A percentile compares a stretch with the other conserved stretches of the same genome.
Evolutionary conservation across 2,113 vertebrate genomes (phyloP).

Genomic region (Trogon melanurus): DNA sequence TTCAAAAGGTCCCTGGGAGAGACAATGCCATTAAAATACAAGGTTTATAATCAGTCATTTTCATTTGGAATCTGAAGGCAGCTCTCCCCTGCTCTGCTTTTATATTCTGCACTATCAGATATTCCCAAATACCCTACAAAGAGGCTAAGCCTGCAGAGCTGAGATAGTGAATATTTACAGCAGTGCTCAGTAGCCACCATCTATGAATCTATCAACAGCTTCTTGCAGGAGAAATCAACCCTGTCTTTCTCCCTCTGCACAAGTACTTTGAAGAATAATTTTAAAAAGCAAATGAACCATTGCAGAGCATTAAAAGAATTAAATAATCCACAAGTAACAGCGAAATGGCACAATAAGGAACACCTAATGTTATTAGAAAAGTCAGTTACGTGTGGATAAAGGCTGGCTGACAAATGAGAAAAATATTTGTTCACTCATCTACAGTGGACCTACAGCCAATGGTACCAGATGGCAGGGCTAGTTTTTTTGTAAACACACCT

Average conservation of each 20-base stretch:
- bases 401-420: conserved; percentile 17
- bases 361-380: not conserved
- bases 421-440: not conserved
- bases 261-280: conserved; percentile 27
- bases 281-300: conserved; percentile 31
- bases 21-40: not conserved
- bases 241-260: not conserved
- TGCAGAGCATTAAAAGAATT: conserved; percentile 32
- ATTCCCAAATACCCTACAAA: conserved; percentile 36
- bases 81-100: not conserved
- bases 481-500: not conserved
- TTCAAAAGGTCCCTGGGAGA: not conserved
- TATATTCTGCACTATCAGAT: not conserved
- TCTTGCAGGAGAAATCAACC: conserved; percentile 10
- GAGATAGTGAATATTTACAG: conserved; percentile 37
- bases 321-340: conserved; percentile 39
- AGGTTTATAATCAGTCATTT: not conserved
- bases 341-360: conserved; percentile 15
- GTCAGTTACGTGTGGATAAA: not conserved
- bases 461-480: conserved; percentile 20
- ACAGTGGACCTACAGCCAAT: not conserved
- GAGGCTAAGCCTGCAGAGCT: not conserved
- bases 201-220: conserved; percentile 23
- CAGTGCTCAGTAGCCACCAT: not conserved
- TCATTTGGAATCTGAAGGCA: conserved; percentile 26